Percentiles rank a stretch among this genome's conserved stretches.
phyloP scores from a whole-genome alignment of 2,888 invertebrate genomes.

The Syrista parreyssii region DNA sequence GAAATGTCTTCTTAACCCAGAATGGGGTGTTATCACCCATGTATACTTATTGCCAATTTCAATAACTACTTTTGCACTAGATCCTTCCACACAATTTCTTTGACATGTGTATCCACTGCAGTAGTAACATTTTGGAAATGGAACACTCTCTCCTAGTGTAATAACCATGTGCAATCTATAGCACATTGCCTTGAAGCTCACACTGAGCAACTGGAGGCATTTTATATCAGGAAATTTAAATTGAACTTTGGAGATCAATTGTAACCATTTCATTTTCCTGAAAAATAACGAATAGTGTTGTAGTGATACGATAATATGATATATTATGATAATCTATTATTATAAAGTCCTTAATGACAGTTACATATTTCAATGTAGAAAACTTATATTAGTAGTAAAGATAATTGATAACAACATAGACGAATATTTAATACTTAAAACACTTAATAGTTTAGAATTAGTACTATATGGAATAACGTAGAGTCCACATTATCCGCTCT shows the following conservation, averaged over 20 bases:
- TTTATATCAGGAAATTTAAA: conserved; percentile 63
- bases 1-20: conserved; percentile 59
- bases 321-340: background rate
- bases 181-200: conserved; percentile 64
- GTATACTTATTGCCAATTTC: conserved; percentile 66
- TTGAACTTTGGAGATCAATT: conserved; percentile 59
- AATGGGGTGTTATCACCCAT: conserved; percentile 63
- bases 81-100: conserved; percentile 61
- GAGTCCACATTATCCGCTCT: background rate
- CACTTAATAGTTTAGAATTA: background rate
- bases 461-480: background rate
- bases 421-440: background rate
- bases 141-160: conserved; percentile 54
- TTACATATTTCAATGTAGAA: background rate
- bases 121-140: conserved; percentile 61
- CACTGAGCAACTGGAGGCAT: conserved; percentile 57
- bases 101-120: conserved; percentile 64
- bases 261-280: conserved; percentile 65
- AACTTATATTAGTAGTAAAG: background rate
- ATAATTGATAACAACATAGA: background rate
- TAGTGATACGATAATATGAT: background rate
- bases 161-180: conserved; percentile 61
- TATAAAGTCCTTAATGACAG: background rate
- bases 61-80: conserved; percentile 61
- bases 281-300: conserved; percentile 14